phyloP scores from a whole-genome alignment of 2,888 invertebrate genomes.

The Chrysolina americana region DNA sequence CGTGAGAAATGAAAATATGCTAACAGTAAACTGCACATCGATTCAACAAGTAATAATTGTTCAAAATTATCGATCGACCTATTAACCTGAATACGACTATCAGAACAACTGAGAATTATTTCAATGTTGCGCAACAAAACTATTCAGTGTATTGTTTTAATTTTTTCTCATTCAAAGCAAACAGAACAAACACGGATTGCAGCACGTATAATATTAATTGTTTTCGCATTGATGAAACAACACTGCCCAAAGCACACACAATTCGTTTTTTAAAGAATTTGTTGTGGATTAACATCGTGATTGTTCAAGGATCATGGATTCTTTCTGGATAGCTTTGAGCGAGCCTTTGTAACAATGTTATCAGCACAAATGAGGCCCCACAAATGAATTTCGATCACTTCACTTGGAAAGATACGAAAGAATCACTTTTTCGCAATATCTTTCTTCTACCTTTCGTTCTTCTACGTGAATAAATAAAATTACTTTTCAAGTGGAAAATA shows the following conservation, averaged over 20 bases:
- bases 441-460: too few relatives aligned
- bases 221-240: not conserved
- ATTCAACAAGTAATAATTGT: slow-evolving; percentile 32
- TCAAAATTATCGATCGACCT: slow-evolving; percentile 51
- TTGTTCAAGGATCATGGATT: not conserved
- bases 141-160: slow-evolving; percentile 37
- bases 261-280: slow-evolving; percentile 4
- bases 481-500: too few relatives aligned
- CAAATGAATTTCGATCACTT: too few relatives aligned
- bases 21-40: slow-evolving; percentile 19
- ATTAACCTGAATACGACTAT: slow-evolving; percentile 44
- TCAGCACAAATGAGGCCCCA: too few relatives aligned
- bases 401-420: too few relatives aligned
- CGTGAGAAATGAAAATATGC: slow-evolving; percentile 18
- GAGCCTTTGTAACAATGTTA: too few relatives aligned
- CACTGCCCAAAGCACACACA: not conserved
- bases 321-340: too few relatives aligned
- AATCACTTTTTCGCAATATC: too few relatives aligned
- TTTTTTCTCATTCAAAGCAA: slow-evolving; percentile 22
- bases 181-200: slow-evolving; percentile 5
- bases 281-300: not conserved
- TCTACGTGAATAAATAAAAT: too few relatives aligned
- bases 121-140: slow-evolving; percentile 41
- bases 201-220: slow-evolving; percentile 13
- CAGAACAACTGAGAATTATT: slow-evolving; percentile 42